Evolutionary conservation across 2,797 vertebrate species (phyloP), one percentile per base, ranked within the genome.

Genomic region (Galagoides demidoff): DNA sequence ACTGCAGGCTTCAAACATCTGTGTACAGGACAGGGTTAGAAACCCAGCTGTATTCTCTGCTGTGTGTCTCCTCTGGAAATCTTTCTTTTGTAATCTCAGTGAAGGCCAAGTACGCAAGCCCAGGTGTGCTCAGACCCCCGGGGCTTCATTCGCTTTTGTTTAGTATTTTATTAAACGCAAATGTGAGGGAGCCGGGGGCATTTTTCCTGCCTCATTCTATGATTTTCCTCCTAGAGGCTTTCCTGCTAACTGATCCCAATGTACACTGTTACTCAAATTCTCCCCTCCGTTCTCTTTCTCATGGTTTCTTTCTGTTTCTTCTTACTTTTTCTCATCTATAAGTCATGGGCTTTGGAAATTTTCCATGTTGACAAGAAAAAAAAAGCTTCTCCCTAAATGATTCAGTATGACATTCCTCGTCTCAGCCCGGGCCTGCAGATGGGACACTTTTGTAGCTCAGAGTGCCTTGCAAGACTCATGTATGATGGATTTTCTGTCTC

Each of bases 401-500:
- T 95, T 97, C 90, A 77, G 57, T 95, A 31, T 90, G 98, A 98
- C 97, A 98, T 94, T 96, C 97, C 98, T 97, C 97, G 97, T 98
- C 98, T 98, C 98, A 97, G 98, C 98, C 98, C 98, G 98, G 95
- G 98, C 98, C 98, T 97, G 97, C 98, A 98, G 98, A 98, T 98
- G 99, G 97, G 84, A 97, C 68, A 89, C 97, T 98, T 96, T 98
- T 97, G 43, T 97, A 98, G 92, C 97, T 90, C 27, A 59, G 81
- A 98, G 98, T 98, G 96, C 94, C 95, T 98, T 95, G 66, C 85
- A 96, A 78, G 89, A 0, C 97, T 98, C 95, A 96, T 85, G 97
- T 97, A 98, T 98, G 98, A 98, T 98, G 98, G 98, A 98, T 98
- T 98, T 96, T 98, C 95, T 98, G 98, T 97, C 96, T 98, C 97